These are phyloP conservation scores for Iguana delicatissima DNA, from an alignment of 2,797 vertebrate genomes.

Conservation along the genomic window DNA sequence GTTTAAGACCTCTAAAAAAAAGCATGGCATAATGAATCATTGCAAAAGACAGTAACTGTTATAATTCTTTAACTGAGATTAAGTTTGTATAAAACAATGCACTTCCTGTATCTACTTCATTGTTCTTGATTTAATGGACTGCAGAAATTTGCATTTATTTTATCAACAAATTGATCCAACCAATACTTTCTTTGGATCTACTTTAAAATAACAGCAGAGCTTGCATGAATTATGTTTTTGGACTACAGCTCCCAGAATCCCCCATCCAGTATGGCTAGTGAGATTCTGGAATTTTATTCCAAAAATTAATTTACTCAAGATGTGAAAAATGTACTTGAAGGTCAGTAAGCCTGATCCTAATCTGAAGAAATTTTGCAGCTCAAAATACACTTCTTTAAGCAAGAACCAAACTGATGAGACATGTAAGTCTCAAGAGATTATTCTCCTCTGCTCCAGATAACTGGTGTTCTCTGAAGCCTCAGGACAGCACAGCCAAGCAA, in stretches of 20 bases:
- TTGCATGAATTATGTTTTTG: background rate
- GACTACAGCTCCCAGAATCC: too few species aligned
- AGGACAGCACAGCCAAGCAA: background rate
- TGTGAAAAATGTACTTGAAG: background rate
- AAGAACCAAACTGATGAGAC: background rate
- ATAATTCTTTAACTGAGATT: background rate
- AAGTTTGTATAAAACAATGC: background rate
- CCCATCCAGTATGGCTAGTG: background rate
- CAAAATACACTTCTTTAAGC: background rate
- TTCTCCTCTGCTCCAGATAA: background rate
- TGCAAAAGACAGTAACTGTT: background rate
- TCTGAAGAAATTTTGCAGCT: constrained; percentile 3
- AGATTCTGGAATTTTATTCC: too few species aligned
- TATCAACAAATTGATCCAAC: too few species aligned
- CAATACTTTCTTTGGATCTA: background rate
- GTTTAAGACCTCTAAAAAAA: background rate
- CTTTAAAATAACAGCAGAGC: background rate
- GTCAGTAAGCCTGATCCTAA: too few species aligned
- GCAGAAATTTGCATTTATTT: background rate
- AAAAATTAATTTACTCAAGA: too few species aligned
- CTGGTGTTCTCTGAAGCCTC: background rate
- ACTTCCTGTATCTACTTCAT: too few species aligned
- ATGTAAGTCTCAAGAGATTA: background rate
- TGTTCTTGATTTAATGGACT: background rate
- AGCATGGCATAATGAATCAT: background rate